Evolutionary conservation across 2,888 invertebrate genomes (phyloP).

Genomic region (Ophion obscuratus): DNA sequence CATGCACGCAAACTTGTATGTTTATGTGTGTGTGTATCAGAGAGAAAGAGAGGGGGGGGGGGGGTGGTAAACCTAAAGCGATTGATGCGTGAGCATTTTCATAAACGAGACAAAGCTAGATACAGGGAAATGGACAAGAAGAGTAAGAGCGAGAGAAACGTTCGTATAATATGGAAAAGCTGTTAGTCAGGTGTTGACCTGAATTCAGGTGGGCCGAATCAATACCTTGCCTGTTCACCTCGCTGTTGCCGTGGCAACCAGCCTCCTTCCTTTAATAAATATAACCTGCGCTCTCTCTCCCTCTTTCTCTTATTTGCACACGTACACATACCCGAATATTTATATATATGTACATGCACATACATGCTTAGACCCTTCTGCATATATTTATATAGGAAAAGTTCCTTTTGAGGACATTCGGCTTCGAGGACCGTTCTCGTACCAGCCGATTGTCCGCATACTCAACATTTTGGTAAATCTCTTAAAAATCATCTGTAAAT

Average conservation of each 20-base stretch:
- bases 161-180: conserved; percentile 78
- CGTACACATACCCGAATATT: conserved; percentile 5
- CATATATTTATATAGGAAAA: too few relatives aligned
- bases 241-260: conserved; percentile 82
- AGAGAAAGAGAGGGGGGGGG: background rate
- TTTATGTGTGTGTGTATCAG: background rate
- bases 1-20: background rate
- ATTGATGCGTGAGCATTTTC: conserved; percentile 43
- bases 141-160: conserved; percentile 62
- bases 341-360: conserved; percentile 24
- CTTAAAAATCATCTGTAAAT: too few relatives aligned
- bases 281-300: conserved; percentile 74
- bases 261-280: conserved; percentile 83
- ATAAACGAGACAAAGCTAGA: conserved; percentile 4
- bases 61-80: conserved; percentile 1
- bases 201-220: conserved; percentile 84
- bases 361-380: background rate
- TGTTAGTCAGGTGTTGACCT: conserved; percentile 83
- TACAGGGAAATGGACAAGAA: conserved; percentile 42
- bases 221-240: conserved; percentile 83
- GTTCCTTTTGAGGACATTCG: too few relatives aligned
- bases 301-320: conserved; percentile 33
- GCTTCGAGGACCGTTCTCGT: too few relatives aligned
- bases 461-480: too few relatives aligned
- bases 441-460: too few relatives aligned